Base-by-base conservation (phyloP, 2,113 vertebrate genomes). In the Gymnocephalus cernua region DNA sequence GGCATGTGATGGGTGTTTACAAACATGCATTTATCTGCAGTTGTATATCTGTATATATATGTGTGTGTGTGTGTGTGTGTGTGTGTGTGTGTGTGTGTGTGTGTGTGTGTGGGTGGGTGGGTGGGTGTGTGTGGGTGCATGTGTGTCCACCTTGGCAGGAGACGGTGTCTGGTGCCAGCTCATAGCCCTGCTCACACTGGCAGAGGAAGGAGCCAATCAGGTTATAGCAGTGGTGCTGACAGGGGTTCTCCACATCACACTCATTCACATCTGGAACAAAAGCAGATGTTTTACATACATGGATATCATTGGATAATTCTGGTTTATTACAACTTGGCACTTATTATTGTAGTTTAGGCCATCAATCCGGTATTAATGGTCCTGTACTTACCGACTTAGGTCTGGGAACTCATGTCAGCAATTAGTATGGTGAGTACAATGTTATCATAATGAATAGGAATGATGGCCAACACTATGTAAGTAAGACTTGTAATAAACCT, bases 141-240 rank as follows among this genome's bases (percentile, higher is more conserved):
- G 68, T 44, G 71, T 54, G 41, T 76, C 45, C 93, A 98, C 98
- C 97, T 96, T 97, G 96, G 90, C 97, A 99, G 89, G 96, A 97
- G 87, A 96, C 95, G 72, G 95, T 91, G 91, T 98, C 96, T 41
- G 94, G 95, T 83, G 96, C 96, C 78, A 98, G 91, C 84, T 99
- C 98, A 69, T 97, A 98, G 54, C 97, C 97, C 84, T 96, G 96
- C 48, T 97, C 96, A 80, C 97, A 99, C 84, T 98, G 97, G 86
- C 97, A 99, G 84, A 98, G 94, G 94, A 96, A 98, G 57, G 97
- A 98, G 64, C 97, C 97, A 21, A 98, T 94, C 77, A 98, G 95
- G 79, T 99, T 99, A 92, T 96, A 97, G 93, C 97, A 99, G 82
- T 97, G 96, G 65, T 99, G 97, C 77, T 97, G 96, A 89, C 97